Conservation (phyloP, 35 echinoderm and acorn worm genomes). For the Heliocidaris erythrogramma region DNA sequence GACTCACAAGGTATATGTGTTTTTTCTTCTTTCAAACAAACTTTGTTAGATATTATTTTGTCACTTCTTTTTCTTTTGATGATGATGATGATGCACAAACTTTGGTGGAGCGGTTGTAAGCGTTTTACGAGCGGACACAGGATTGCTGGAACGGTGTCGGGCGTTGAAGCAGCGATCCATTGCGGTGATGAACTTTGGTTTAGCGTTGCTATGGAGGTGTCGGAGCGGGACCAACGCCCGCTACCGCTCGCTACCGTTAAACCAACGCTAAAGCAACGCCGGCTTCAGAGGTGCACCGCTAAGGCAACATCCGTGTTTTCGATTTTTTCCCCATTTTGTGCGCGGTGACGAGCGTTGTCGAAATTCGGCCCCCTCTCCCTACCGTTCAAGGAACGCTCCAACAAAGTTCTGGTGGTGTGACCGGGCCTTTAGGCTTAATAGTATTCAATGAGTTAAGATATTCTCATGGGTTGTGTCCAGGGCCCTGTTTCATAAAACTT, state of each 20-base stretch:
- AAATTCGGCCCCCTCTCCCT: conserved; percentile 41
- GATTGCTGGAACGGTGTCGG: conserved; percentile 44
- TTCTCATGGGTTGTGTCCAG: too few species aligned
- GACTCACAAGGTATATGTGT: too few species aligned
- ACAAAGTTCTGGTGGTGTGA: conserved; percentile 31
- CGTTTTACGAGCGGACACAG: conserved; percentile 32
- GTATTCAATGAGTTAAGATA: too few species aligned
- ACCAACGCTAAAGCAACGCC: conserved; percentile 5
- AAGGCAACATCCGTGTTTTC: not conserved
- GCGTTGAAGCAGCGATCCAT: conserved; percentile 44
- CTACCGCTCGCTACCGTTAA: conserved; percentile 25
- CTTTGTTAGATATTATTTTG: too few species aligned
- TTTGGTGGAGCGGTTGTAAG: not conserved
- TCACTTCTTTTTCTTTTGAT: too few species aligned
- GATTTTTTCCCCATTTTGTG: not conserved
- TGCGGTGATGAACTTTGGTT: conserved; percentile 40
- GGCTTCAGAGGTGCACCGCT: not conserved
- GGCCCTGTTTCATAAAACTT: too few species aligned
- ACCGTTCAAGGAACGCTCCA: conserved; percentile 35
- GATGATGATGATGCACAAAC: too few species aligned
- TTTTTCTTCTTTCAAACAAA: too few species aligned
- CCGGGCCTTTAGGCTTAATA: too few species aligned
- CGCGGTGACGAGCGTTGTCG: conserved; percentile 28
- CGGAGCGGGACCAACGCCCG: not conserved
- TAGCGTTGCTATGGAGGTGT: conserved; percentile 31